Percentiles rank a stretch among this genome's conserved stretches.
Conservation (phyloP, 2,888 invertebrate genomes). For the Kuschelorhynchus macadamiae region DNA sequence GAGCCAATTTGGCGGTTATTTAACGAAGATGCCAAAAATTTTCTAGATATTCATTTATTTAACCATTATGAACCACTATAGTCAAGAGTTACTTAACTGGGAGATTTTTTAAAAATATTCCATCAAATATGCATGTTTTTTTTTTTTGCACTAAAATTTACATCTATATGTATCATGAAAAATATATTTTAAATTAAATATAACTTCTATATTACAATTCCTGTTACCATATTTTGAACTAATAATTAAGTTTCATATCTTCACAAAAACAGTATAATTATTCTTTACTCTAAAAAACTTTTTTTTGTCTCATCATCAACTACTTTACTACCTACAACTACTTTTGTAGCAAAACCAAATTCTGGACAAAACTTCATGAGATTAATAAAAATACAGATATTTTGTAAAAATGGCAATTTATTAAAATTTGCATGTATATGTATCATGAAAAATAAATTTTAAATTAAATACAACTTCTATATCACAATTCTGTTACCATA, state of each 20-base stretch:
- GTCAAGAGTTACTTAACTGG: too few species aligned
- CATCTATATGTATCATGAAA: not conserved
- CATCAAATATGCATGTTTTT: too few species aligned
- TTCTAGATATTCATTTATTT: too few species aligned
- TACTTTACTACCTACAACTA: too few species aligned
- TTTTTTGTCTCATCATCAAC: constrained; percentile 89
- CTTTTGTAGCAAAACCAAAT: too few species aligned
- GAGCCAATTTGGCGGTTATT: too few species aligned
- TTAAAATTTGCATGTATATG: not conserved
- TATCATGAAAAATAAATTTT: constrained; percentile 7
- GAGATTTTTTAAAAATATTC: too few species aligned
- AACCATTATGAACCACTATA: too few species aligned
- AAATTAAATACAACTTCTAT: constrained; percentile 22
- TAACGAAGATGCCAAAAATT: too few species aligned
- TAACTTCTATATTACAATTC: constrained; percentile 23
- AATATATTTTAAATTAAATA: constrained; percentile 23
- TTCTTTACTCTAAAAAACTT: constrained; percentile 87
- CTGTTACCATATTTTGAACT: constrained; percentile 1
- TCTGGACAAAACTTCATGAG: too few species aligned
- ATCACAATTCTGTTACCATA: constrained; percentile 22
- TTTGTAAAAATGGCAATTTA: constrained; percentile 2
- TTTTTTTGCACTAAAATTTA: constrained; percentile 1
- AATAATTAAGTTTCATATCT: constrained; percentile 14
- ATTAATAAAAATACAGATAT: too few species aligned
- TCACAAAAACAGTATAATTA: constrained; percentile 81